Conservation (phyloP, 1,140 invertebrate genomes). For the Nautilus pompilius region DNA sequence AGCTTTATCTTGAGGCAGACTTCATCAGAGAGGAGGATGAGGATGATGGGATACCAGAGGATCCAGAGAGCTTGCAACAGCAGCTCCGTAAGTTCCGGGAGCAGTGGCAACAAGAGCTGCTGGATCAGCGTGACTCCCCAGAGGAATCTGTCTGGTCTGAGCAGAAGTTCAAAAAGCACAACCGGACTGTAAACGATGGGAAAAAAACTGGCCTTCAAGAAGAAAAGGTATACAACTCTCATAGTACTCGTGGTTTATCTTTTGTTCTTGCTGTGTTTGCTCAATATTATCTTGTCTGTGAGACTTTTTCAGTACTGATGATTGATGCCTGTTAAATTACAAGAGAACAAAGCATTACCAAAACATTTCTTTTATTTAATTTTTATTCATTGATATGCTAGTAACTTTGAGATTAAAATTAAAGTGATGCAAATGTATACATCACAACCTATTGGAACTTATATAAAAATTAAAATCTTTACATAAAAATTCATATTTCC, state of each 20-base stretch:
- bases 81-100: conserved; percentile 40
- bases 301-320: no score
- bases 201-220: not conserved
- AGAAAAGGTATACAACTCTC: not conserved
- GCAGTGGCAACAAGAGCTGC: conserved; percentile 42
- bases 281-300: not conserved
- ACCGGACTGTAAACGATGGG: not conserved
- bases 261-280: not conserved
- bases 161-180: not conserved
- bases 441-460: no score
- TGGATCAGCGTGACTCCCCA: conserved; percentile 4
- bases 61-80: conserved; percentile 19
- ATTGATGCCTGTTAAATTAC: no score
- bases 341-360: no score
- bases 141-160: conserved; percentile 5
- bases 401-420: no score
- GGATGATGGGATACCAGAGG: conserved; percentile 14
- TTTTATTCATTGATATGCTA: no score
- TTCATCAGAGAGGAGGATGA: conserved; percentile 11
- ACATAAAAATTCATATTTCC: no score
- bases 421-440: no score
- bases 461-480: no score
- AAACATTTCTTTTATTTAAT: no score
- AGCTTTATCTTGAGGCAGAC: no score
- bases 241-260: not conserved